Base-by-base conservation (phyloP, 2,113 vertebrate species). In the Camelus dromedarius region DNA sequence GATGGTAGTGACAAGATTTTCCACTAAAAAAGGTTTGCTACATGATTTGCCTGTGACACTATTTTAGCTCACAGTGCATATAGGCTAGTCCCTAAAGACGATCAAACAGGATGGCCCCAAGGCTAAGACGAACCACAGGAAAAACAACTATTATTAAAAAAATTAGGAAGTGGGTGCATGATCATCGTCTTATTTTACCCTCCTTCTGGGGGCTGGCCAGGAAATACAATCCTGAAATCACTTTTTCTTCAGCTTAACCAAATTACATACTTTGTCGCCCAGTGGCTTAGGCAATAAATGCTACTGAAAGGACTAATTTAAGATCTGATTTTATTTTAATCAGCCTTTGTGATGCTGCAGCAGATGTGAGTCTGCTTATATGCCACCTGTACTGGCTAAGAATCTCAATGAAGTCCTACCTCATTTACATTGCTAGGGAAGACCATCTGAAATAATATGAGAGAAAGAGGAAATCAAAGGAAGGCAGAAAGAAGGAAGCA, bases 241-340 rank as follows among this genome's bases (percentile, higher is more conserved):
- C 97, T 97, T 98, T 97, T 97, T 95, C 76, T 97, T 97, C 95
- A 91, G 93, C 66, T 97, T 98, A 97, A 98, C 77, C 0, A 24
- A 97, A 98, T 97, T 97, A 97, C 91, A 89, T 76, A 91, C 58
- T 98, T 98, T 98, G 98, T 98, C 89, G 93, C 96, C 88, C 97
- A 95, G 92, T 64, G 97, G 80, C 97, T 97, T 93, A 84, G 97
- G 97, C 77, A 98, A 96, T 98, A 98, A 98, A 98, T 97, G 97
- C 94, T 98, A 97, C 96, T 97, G 97, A 99, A 98, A 98, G 97
- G 98, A 96, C 96, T 98, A 98, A 98, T 98, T 98, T 98, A 98
- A 97, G 97, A 97, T 97, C 93, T 98, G 95, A 98, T 98, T 98
- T 98, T 98, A 98, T 98, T 99, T 98, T 98, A 98, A 98, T 98